Percentiles rank a stretch among this genome's conserved stretches.
Evolutionary conservation across 2,888 invertebrate genomes (phyloP).

Genomic region (Stenotaenia linearis): DNA sequence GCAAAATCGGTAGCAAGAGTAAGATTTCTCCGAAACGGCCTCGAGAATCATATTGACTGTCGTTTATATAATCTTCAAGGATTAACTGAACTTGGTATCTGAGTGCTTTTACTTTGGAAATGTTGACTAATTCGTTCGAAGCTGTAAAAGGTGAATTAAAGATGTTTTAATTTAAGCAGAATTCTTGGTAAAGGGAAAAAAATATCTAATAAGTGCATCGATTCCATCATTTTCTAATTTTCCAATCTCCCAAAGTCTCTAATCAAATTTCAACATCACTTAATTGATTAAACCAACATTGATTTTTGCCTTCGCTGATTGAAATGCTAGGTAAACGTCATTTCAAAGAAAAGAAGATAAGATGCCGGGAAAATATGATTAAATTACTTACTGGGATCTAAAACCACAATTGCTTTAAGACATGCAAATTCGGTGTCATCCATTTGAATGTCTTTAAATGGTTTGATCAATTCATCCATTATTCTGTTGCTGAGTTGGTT

Average conservation of each 20-base stretch:
- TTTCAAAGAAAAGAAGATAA: not conserved
- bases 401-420: constrained; percentile 96
- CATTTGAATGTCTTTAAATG: constrained; percentile 88
- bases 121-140: constrained; percentile 84
- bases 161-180: not conserved
- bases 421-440: constrained; percentile 98
- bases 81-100: constrained; percentile 67
- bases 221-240: too few relatives aligned
- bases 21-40: constrained; percentile 91
- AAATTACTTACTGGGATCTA: constrained; percentile 76
- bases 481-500: constrained; percentile 87
- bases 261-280: too few relatives aligned
- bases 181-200: too few relatives aligned
- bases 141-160: constrained; percentile 54
- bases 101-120: constrained; percentile 76
- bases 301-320: not conserved
- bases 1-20: constrained; percentile 84
- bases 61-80: constrained; percentile 58
- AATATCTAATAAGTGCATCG: too few relatives aligned
- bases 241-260: too few relatives aligned
- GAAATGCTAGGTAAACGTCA: too few relatives aligned
- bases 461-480: constrained; percentile 92
- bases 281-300: too few relatives aligned
- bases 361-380: not conserved
- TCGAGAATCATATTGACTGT: constrained; percentile 87